Conservation (phyloP, 2,113 vertebrate species). For the Sisor rabdophorus region DNA sequence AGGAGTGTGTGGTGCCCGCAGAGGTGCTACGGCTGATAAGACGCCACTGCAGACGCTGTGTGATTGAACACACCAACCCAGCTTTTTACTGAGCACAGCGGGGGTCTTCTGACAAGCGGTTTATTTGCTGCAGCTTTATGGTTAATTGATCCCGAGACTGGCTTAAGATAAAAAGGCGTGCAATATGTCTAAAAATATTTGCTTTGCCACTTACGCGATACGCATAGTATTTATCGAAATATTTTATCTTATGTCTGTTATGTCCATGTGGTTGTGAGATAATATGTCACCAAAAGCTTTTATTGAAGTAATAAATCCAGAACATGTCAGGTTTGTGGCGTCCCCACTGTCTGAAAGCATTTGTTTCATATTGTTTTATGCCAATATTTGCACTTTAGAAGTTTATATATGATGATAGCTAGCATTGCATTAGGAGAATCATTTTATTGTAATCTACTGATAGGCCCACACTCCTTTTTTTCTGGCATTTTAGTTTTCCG, state of each 20-base stretch:
- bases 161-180: conserved; percentile 27
- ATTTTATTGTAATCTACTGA: background rate
- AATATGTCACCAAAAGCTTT: background rate
- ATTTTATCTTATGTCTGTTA: conserved; percentile 7
- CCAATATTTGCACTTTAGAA: conserved; percentile 44
- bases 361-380: conserved; percentile 3
- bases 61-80: conserved; percentile 97
- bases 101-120: conserved; percentile 55
- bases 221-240: conserved; percentile 44
- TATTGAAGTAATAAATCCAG: background rate
- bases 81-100: conserved; percentile 84
- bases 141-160: background rate
- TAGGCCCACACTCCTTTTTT: background rate
- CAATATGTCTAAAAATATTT: conserved; percentile 26
- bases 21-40: conserved; percentile 89
- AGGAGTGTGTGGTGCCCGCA: conserved; percentile 93
- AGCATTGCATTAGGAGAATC: conserved; percentile 12
- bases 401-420: conserved; percentile 25
- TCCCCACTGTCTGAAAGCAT: conserved; percentile 10
- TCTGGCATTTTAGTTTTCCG: background rate
- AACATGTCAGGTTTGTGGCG: background rate
- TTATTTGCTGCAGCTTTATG: conserved; percentile 31
- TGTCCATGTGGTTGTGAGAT: conserved; percentile 1
- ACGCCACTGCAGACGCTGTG: conserved; percentile 89
- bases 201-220: conserved; percentile 19